Evolutionary conservation across 2,113 vertebrate species (phyloP).

Genomic region (Craseonycteris thonglongyai): DNA sequence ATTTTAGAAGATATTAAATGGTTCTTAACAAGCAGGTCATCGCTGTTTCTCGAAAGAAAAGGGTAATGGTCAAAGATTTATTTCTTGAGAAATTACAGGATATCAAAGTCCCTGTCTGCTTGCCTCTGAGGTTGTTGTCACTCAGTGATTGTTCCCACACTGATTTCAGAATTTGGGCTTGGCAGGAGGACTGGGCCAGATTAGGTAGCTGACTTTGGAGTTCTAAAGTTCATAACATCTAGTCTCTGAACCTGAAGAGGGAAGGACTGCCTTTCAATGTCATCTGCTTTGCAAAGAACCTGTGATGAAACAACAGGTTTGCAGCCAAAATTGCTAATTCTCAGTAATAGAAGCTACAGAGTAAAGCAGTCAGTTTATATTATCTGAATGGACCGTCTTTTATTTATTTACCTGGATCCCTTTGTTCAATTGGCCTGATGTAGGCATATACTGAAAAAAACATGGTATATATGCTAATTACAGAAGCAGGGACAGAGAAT

Average conservation of each 20-base stretch:
- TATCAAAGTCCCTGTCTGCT: background rate
- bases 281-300: background rate
- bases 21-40: background rate
- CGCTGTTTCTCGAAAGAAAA: background rate
- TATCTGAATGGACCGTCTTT: background rate
- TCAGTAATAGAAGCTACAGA: background rate
- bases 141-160: background rate
- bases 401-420: slow-evolving; percentile 9
- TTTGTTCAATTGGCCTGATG: background rate
- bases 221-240: slow-evolving; percentile 2
- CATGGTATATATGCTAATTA: background rate
- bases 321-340: background rate
- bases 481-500: background rate
- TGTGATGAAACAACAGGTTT: slow-evolving; percentile 16
- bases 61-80: background rate
- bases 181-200: background rate
- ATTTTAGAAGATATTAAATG: slow-evolving; percentile 8
- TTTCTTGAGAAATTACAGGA: background rate
- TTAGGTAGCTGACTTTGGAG: background rate
- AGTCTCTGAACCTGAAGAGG: background rate
- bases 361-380: background rate
- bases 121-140: background rate
- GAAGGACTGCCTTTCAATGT: background rate
- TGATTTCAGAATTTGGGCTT: background rate
- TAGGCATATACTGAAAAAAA: background rate